Conservation (phyloP, 1,140 invertebrate species). For the Hesperophylax magnus region DNA sequence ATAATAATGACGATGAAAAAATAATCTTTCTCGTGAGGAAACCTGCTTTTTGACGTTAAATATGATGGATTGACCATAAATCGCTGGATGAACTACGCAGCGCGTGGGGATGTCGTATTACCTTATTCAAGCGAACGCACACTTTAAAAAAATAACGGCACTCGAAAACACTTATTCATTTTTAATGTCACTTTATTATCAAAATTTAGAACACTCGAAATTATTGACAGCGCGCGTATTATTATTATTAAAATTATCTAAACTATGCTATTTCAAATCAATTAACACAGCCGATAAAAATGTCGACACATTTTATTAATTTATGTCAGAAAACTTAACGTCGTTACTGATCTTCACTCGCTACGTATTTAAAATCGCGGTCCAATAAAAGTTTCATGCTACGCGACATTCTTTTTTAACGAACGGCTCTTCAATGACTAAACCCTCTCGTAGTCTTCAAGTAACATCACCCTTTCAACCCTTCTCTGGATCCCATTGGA, state of each 20-base stretch:
- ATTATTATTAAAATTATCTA: too few species aligned
- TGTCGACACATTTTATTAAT: too few species aligned
- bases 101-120: not conserved
- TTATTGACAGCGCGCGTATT: too few species aligned
- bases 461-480: slow-evolving; percentile 28
- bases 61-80: slow-evolving; percentile 52
- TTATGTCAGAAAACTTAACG: too few species aligned
- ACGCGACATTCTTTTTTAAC: slow-evolving; percentile 29
- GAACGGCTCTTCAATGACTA: not conserved
- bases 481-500: slow-evolving; percentile 24
- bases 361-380: too few species aligned
- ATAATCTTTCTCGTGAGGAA: slow-evolving; percentile 49
- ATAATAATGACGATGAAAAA: slow-evolving; percentile 55
- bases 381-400: too few species aligned
- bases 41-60: slow-evolving; percentile 58
- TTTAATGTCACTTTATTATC: too few species aligned
- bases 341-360: too few species aligned
- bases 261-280: too few species aligned
- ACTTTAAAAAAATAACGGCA: not conserved
- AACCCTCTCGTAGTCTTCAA: not conserved
- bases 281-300: too few species aligned
- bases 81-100: not conserved
- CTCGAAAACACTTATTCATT: too few species aligned
- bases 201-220: too few species aligned
- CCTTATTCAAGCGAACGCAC: not conserved